Base-by-base conservation (phyloP, 1,140 invertebrate genomes). In the Drosophila prosaltans region DNA sequence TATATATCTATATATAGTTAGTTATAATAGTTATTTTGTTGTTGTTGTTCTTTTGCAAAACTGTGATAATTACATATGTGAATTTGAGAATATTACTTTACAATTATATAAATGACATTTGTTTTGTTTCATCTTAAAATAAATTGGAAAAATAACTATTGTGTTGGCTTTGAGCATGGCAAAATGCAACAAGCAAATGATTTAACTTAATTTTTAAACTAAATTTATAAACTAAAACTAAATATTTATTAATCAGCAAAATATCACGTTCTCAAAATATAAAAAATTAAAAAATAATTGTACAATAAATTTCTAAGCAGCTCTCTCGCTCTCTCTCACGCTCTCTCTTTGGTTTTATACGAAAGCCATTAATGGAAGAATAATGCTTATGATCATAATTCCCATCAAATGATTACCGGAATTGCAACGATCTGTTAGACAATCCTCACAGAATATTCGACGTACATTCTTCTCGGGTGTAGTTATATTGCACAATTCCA, bases 401-500 rank as follows among this genome's bases (percentile, higher is more conserved):
- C 66, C 60, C 39, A 60, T 51, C 11, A 85, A 60, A 6, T 72
- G 62, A 1, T 65, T 63, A 10, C 70, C 81, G 9, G 73, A 67
- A 58, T 92, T 92, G 69, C 91, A 92, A 24, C 78, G 85, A 66
- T 92, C 82, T 26, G 78, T 80, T 6, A 79, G 54, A 64, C 91
- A 92, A 70, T 92, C 91, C 69, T 91, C 69, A 69, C 91, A 92
- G 66, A 91, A 92, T 72, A 90, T 78, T 40, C 91, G 90, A 10
- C 67, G 73, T 10, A 92, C 90, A 70, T 86, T 92, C 55, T 91
- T 91, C 63, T 92, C 91, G 30, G 90, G 85, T 8, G 72, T 78
- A 54, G 84, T 82, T 30, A 84, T 58, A 36, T 81, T 81, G 70
- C 91, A 92, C 30, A 84, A 65, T 41, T 91, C 80, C 57, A 89